Evolutionary conservation across 2,888 invertebrate species (phyloP), one percentile per base, ranked within the genome.

Genomic region (Mesorhabditis sp.): DNA sequence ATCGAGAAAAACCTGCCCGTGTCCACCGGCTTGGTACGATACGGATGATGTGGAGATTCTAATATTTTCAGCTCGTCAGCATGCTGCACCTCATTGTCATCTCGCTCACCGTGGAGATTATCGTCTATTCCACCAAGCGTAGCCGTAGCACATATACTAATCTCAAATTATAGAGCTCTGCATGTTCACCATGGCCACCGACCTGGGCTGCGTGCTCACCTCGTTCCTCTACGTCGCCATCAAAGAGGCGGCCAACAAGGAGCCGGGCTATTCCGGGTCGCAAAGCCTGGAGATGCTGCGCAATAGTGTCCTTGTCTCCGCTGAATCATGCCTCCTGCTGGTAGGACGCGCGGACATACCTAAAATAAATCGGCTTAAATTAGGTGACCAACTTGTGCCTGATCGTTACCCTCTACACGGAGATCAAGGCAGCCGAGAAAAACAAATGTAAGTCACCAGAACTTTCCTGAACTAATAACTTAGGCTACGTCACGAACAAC

Each of bases 271-370:
- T 28, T 28, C 28, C 28, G 28, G 28, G 28, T 28, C 28, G 28
- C 28, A 28, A 28, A 28, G 28, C 2, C 28, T 28, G 28, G 28
- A 28, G 28, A n/a, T 50, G 7, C 58, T 50, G 58, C 58, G 58
- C 58, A 10, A 50, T 13, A n/a, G 10, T n/a, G 58, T 50, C n/a
- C n/a, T 50, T n/a, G n/a, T n/a, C 58, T 13, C 58, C n/a, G 58
- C 58, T n/a, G 58, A 50, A 50, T 50, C 58, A n/a, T 50, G 58
- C n/a, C 58, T 50, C n/a, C 58, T 50, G 7, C n/a, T 50, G 58
- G 58, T 50, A n/a, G 28, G 28, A 28, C 28, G 28, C 28, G 1
- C 28, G 2, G 1, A 28, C 28, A 28, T 28, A 28, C 1, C n/a
- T 10, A 50, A 50, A 50, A 13, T 13, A 13, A n/a, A 13, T 50